Conservation (phyloP, 2,888 invertebrate species). For the Smittia sp. region DNA sequence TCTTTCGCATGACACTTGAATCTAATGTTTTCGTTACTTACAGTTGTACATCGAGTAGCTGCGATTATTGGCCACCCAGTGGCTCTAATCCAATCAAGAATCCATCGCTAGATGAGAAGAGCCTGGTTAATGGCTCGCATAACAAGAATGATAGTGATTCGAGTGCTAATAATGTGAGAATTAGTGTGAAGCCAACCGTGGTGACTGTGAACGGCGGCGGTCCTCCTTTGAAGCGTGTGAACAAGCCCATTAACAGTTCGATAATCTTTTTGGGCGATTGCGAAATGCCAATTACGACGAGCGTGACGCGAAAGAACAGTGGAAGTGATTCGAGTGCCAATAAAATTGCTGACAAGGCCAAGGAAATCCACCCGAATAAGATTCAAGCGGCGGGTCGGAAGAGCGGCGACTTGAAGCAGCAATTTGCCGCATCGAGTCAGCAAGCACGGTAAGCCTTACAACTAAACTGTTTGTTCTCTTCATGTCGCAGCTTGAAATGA, state of each 20-base stretch:
- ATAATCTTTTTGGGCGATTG: conserved; percentile 47
- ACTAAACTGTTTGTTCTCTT: background rate
- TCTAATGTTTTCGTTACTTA: conserved; percentile 28
- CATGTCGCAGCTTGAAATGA: too few relatives aligned
- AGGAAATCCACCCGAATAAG: conserved; percentile 11
- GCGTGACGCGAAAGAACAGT: conserved; percentile 29
- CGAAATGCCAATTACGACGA: conserved; percentile 48
- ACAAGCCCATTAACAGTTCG: conserved; percentile 35
- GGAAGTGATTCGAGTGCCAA: conserved; percentile 32
- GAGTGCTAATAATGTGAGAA: conserved; percentile 34
- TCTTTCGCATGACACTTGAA: background rate
- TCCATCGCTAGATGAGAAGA: conserved; percentile 12
- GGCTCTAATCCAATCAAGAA: conserved; percentile 44
- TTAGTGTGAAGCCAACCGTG: conserved; percentile 27
- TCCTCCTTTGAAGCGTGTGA: background rate
- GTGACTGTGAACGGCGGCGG: conserved; percentile 28
- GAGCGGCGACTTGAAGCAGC: conserved; percentile 27
- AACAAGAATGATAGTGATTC: conserved; percentile 36
- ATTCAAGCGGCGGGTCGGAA: background rate
- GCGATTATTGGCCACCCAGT: conserved; percentile 65
- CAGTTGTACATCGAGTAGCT: conserved; percentile 57
- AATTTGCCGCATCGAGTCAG: conserved; percentile 31
- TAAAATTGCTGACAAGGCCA: conserved; percentile 11
- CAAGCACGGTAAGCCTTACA: conserved; percentile 28
- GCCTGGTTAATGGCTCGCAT: background rate